Evolutionary conservation across 1,140 invertebrate species (phyloP).

Genomic region (Musca domestica): DNA sequence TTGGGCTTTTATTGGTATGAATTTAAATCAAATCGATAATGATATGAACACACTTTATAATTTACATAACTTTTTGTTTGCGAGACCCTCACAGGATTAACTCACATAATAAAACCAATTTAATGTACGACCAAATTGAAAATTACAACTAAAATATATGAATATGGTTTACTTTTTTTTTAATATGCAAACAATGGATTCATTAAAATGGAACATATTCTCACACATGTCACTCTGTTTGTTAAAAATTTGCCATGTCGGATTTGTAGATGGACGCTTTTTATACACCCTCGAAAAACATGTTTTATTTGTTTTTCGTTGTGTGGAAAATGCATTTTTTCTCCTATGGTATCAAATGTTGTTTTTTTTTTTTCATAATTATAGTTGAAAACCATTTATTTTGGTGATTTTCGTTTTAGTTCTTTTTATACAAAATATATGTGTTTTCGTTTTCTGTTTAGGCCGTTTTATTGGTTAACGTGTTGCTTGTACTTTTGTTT

Average conservation of each 20-base stretch:
- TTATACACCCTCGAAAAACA: no score
- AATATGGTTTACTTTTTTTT: no score
- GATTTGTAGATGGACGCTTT: no score
- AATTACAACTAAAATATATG: neutral
- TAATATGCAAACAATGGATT: no score
- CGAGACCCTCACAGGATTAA: neutral
- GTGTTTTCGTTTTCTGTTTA: slow-evolving; percentile 2
- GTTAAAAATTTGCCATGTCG: no score
- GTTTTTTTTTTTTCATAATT: neutral
- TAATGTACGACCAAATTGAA: no score
- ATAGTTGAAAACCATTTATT: neutral
- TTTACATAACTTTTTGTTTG: no score
- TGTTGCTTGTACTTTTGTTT: neutral
- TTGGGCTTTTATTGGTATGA: neutral
- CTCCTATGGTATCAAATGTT: neutral
- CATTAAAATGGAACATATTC: no score
- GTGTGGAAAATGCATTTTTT: no score
- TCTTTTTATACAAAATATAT: neutral
- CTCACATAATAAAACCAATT: neutral
- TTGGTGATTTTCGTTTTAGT: neutral
- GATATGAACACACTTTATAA: slow-evolving; percentile 20
- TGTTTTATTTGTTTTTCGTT: no score
- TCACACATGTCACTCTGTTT: no score
- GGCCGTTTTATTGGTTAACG: neutral
- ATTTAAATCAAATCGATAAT: neutral